Evolutionary conservation across 2,113 vertebrate genomes (phyloP).

Genomic region (Thomomys bottae): DNA sequence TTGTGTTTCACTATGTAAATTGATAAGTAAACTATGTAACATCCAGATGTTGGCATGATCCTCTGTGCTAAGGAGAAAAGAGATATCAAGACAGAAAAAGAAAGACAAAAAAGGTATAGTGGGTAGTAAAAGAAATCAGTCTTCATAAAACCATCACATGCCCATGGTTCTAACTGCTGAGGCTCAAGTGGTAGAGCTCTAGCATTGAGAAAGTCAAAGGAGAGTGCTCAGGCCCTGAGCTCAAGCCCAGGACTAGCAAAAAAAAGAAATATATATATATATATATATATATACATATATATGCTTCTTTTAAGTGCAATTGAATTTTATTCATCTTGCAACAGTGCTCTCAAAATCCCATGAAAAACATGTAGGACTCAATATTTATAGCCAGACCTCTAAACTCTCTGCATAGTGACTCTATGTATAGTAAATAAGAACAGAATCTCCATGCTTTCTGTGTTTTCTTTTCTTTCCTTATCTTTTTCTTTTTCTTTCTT

Average conservation of each 20-base stretch:
- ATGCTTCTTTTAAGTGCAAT: background rate
- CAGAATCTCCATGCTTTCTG: background rate
- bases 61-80: background rate
- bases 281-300: no score
- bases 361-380: background rate
- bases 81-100: background rate
- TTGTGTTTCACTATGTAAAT: background rate
- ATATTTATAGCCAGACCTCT: background rate
- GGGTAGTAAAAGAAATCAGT: background rate
- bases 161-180: background rate
- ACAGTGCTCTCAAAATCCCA: background rate
- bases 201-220: no score
- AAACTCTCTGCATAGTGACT: conserved; percentile 43
- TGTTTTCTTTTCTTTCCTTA: no score
- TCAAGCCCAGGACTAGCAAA: no score
- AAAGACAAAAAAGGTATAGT: no score
- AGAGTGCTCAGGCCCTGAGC: no score
- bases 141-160: background rate
- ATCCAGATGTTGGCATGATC: background rate
- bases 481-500: no score
- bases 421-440: conserved; percentile 51
- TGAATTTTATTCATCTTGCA: background rate
- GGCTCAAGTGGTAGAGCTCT: no score
- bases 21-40: background rate
- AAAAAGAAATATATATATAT: no score